Conservation (phyloP, 2,888 invertebrate genomes). For the Chymomyza caudatula region DNA sequence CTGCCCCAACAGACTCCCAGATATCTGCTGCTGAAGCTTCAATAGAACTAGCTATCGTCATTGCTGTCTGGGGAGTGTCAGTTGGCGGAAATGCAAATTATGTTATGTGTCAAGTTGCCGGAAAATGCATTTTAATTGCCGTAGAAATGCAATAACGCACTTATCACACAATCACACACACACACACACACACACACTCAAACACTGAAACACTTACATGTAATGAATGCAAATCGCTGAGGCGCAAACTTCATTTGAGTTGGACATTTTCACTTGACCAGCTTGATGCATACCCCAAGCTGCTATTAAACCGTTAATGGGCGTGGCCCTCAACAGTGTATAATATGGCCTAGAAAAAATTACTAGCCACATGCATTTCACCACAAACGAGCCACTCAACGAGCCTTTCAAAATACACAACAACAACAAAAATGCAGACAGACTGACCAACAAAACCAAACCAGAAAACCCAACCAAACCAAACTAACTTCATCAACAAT, state of each 20-base stretch:
- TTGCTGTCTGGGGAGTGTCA: slow-evolving; percentile 11
- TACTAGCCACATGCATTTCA: slow-evolving; percentile 55
- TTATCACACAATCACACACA: slow-evolving; percentile 23
- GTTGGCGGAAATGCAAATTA: slow-evolving; percentile 75
- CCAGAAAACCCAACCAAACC: slow-evolving; percentile 60
- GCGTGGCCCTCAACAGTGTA: not conserved
- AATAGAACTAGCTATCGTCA: not conserved
- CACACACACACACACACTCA: slow-evolving; percentile 4
- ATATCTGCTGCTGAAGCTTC: not conserved
- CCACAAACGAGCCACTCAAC: slow-evolving; percentile 71
- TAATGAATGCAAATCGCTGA: not conserved
- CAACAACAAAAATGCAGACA: slow-evolving; percentile 29
- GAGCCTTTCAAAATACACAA: slow-evolving; percentile 71
- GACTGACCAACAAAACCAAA: slow-evolving; percentile 59
- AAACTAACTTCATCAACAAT: slow-evolving; percentile 73
- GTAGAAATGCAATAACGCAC: slow-evolving; percentile 65
- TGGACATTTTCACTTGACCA: not conserved
- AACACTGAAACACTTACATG: not conserved
- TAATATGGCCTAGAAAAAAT: slow-evolving; percentile 1
- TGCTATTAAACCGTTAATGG: too few relatives aligned
- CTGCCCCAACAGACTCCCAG: not conserved
- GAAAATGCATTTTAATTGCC: slow-evolving; percentile 77
- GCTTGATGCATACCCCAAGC: not conserved
- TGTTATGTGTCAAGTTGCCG: slow-evolving; percentile 77
- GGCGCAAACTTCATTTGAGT: not conserved